A percentile compares a stretch with the other conserved stretches of the same genome.
Conservation (phyloP, 2,113 vertebrate genomes). For the Anolis sagrei region DNA sequence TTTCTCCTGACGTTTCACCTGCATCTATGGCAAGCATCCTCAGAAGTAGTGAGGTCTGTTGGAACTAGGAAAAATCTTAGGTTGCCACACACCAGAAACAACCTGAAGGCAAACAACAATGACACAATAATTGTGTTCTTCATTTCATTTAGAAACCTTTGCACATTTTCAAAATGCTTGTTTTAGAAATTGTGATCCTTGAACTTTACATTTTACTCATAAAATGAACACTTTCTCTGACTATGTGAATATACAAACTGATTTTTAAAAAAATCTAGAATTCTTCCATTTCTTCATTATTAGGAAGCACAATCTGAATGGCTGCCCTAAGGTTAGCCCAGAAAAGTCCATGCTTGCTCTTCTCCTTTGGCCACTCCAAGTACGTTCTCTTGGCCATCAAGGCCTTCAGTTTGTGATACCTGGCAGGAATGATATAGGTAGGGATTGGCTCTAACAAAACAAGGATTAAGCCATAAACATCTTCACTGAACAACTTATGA, state of each 20-base stretch:
- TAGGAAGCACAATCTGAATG: conserved; percentile 71
- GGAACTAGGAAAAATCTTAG: too few species aligned
- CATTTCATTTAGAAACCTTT: background rate
- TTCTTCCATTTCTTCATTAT: conserved; percentile 65
- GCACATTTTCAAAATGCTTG: background rate
- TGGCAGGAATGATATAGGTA: conserved; percentile 82
- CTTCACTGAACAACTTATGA: conserved; percentile 81
- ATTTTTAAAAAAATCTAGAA: conserved; percentile 52
- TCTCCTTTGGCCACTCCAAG: conserved; percentile 89
- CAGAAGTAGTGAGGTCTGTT: too few species aligned
- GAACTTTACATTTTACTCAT: background rate
- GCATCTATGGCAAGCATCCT: too few species aligned
- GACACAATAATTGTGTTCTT: background rate
- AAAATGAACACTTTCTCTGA: background rate
- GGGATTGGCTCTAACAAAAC: conserved; percentile 89
- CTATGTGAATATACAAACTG: background rate
- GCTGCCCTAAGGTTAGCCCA: conserved; percentile 88
- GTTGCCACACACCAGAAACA: too few species aligned
- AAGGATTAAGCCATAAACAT: conserved; percentile 81
- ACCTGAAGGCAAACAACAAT: background rate
- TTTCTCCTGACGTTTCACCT: too few species aligned
- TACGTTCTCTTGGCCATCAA: conserved; percentile 87
- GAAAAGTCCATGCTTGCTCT: conserved; percentile 83
- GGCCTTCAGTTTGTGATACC: conserved; percentile 87
- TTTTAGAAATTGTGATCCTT: background rate